phyloP scores from a whole-genome alignment of 2,113 vertebrate species.

The Bombycilla garrulus region DNA sequence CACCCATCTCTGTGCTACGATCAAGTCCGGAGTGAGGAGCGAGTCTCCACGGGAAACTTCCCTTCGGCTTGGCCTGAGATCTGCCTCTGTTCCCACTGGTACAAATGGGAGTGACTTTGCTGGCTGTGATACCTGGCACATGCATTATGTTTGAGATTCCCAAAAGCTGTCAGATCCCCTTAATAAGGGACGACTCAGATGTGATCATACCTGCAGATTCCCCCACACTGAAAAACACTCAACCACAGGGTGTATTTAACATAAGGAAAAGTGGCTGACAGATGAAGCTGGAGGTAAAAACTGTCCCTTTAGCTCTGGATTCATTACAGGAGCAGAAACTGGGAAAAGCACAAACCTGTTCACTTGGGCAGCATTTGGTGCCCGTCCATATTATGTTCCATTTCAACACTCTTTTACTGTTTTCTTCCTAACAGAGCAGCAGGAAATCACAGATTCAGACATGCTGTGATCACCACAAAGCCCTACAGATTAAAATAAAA shows the following conservation, averaged over 20 bases:
- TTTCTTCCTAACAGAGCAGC: not conserved
- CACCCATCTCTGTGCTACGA: not conserved
- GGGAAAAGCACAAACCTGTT: not conserved
- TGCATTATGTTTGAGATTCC: rapidly evolving
- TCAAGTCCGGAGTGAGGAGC: not conserved
- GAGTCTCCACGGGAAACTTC: not conserved
- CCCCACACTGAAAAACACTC: not conserved
- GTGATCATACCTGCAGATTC: not conserved
- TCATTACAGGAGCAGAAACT: not conserved
- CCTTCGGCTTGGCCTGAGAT: not conserved
- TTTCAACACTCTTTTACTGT: not conserved
- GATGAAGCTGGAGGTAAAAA: not conserved
- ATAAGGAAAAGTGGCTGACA: not conserved
- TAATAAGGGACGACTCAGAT: not conserved
- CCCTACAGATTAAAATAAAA: not conserved
- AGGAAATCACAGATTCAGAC: not conserved
- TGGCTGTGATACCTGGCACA: not conserved
- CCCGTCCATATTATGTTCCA: not conserved
- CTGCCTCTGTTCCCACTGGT: not conserved
- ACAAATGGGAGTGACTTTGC: not conserved
- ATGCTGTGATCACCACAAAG: not conserved
- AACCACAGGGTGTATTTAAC: not conserved
- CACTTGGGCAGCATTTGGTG: not conserved
- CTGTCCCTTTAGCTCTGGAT: not conserved
- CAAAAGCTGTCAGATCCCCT: not conserved